A percentile compares a stretch with the other conserved stretches of the same genome.
Conservation (phyloP, 2,888 invertebrate genomes). For the Diadegma fenestrale region DNA sequence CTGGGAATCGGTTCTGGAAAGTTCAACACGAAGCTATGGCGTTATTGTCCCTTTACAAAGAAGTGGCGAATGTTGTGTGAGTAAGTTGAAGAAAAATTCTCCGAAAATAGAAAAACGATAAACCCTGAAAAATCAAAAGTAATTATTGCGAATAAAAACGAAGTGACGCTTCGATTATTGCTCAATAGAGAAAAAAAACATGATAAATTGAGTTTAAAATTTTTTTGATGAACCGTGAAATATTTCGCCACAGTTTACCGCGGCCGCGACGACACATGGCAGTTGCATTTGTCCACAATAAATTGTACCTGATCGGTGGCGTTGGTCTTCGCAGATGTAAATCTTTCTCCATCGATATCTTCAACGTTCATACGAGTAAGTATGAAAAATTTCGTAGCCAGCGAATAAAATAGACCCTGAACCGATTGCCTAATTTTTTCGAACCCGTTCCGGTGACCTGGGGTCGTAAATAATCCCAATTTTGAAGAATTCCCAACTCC, state of each 20-base stretch:
- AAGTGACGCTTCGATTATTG: not conserved
- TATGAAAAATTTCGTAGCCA: not conserved
- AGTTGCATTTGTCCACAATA: slow-evolving; percentile 74
- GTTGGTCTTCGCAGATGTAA: slow-evolving; percentile 77
- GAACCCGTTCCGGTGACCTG: no score
- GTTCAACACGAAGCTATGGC: slow-evolving; percentile 77
- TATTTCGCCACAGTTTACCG: slow-evolving; percentile 70
- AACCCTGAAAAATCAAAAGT: not conserved
- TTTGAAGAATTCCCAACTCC: no score
- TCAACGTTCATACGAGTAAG: slow-evolving; percentile 76
- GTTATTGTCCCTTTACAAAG: slow-evolving; percentile 78
- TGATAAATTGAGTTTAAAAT: not conserved
- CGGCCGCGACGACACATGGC: slow-evolving; percentile 78
- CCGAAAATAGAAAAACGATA: not conserved
- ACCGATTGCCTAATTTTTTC: no score
- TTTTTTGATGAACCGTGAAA: not conserved
- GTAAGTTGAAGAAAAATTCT: slow-evolving; percentile 61
- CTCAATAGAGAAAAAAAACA: not conserved
- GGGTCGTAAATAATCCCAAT: no score
- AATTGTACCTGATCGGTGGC: slow-evolving; percentile 78
- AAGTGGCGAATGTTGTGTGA: slow-evolving; percentile 77
- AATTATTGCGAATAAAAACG: not conserved
- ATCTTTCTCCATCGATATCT: slow-evolving; percentile 73
- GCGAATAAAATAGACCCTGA: no score
- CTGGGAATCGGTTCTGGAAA: slow-evolving; percentile 75